Evolutionary conservation across 1,140 invertebrate genomes (phyloP).

Genomic region (Aphidius gifuensis): DNA sequence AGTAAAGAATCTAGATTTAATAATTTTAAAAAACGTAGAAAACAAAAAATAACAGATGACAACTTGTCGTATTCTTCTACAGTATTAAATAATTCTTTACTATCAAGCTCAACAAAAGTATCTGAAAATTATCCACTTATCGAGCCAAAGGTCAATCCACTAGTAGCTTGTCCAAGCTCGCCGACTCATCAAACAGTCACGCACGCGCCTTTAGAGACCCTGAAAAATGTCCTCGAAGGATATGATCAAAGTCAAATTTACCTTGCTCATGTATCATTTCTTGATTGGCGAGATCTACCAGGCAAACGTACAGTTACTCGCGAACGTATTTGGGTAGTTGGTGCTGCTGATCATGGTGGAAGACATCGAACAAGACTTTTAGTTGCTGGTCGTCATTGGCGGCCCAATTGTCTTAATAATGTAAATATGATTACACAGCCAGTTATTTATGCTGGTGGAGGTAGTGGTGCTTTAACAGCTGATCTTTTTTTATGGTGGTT

Average conservation of each 20-base stretch:
- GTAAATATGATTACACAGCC: slow-evolving; percentile 60
- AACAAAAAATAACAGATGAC: too few species aligned
- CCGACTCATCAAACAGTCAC: slow-evolving; percentile 15
- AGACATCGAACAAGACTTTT: slow-evolving; percentile 54
- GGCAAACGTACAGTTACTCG: slow-evolving; percentile 38
- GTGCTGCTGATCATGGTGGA: slow-evolving; percentile 54
- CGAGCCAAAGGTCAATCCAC: not conserved
- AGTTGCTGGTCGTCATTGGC: slow-evolving; percentile 54
- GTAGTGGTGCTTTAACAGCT: slow-evolving; percentile 50
- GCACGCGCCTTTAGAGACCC: slow-evolving; percentile 34
- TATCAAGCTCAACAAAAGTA: too few species aligned
- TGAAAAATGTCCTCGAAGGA: slow-evolving; percentile 39
- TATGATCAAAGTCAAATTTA: slow-evolving; percentile 54
- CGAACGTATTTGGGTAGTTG: slow-evolving; percentile 54
- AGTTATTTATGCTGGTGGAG: slow-evolving; percentile 57
- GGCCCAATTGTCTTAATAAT: slow-evolving; percentile 51
- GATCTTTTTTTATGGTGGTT: slow-evolving; percentile 60
- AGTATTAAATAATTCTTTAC: too few species aligned
- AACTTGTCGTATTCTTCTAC: too few species aligned
- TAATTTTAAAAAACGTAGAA: too few species aligned
- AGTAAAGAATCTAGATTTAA: too few species aligned
- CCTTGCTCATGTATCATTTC: slow-evolving; percentile 49
- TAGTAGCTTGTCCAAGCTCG: not conserved
- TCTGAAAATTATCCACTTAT: too few species aligned
- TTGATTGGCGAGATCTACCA: slow-evolving; percentile 55